phyloP scores from a whole-genome alignment of 2,797 vertebrate species.

The Merluccius polli region DNA sequence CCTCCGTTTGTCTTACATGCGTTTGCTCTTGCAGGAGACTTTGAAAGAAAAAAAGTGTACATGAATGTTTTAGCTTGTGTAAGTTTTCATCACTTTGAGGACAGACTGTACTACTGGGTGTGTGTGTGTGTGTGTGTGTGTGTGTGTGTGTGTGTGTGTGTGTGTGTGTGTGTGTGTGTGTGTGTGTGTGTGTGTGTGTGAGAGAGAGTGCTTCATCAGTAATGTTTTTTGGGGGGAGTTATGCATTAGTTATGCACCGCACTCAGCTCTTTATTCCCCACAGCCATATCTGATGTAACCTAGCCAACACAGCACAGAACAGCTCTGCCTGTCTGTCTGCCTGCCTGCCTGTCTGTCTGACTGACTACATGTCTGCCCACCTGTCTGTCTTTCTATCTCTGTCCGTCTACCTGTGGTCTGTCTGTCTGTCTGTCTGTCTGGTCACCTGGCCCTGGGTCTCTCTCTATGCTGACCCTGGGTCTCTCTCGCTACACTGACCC shows the following conservation, averaged over 20 bases:
- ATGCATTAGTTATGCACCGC: constrained; percentile 1
- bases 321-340: not conserved
- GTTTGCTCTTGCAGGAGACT: too few relatives aligned
- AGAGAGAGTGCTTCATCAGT: constrained; percentile 1
- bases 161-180: constrained; percentile 7
- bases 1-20: too few relatives aligned
- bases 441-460: not conserved
- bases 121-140: not conserved
- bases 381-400: not conserved
- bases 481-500: not conserved
- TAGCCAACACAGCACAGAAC: not conserved
- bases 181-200: not conserved
- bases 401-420: not conserved
- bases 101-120: not conserved
- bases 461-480: too few relatives aligned
- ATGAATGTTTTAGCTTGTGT: not conserved
- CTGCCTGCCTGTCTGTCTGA: not conserved
- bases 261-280: not conserved
- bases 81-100: not conserved
- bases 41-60: too few relatives aligned
- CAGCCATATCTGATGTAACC: not conserved
- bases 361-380: not conserved
- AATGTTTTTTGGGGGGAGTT: constrained; percentile 1
- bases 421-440: not conserved
- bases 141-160: not conserved